Conservation (phyloP, 2,113 vertebrate genomes). For the Sphyrna mokarran region DNA sequence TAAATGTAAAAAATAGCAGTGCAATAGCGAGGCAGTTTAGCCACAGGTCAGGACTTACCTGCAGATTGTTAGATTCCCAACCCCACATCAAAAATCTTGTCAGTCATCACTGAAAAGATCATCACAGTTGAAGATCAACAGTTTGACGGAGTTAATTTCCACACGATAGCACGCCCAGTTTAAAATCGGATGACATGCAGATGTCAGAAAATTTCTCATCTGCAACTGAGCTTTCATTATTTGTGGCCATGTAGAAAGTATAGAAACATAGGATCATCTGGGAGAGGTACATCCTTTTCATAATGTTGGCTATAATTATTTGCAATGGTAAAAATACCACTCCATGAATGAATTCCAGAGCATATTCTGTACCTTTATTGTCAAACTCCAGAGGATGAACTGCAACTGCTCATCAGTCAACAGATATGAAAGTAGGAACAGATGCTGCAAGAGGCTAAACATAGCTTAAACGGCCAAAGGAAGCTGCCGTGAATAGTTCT, state of each 20-base stretch:
- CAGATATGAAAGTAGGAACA: background rate
- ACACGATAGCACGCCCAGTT: background rate
- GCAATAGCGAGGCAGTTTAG: background rate
- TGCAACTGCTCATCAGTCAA: background rate
- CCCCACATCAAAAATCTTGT: background rate
- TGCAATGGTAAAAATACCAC: background rate
- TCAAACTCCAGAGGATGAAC: background rate
- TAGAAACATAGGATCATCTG: background rate
- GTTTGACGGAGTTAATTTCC: background rate
- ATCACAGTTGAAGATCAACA: background rate
- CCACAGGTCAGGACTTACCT: background rate
- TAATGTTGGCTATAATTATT: background rate
- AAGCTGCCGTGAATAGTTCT: background rate
- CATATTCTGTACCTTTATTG: background rate
- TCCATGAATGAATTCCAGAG: background rate
- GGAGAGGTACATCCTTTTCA: background rate
- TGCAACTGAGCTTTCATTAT: background rate
- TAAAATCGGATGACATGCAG: background rate
- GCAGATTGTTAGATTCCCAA: background rate
- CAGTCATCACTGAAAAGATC: background rate
- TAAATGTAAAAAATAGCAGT: background rate
- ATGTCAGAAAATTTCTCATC: background rate
- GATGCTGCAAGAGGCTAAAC: background rate
- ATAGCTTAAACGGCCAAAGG: background rate
- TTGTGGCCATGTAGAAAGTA: background rate